Evolutionary conservation across 1,140 invertebrate genomes (phyloP), one percentile per base, ranked within the genome.

Genomic region (Xylocopa sonorina): DNA sequence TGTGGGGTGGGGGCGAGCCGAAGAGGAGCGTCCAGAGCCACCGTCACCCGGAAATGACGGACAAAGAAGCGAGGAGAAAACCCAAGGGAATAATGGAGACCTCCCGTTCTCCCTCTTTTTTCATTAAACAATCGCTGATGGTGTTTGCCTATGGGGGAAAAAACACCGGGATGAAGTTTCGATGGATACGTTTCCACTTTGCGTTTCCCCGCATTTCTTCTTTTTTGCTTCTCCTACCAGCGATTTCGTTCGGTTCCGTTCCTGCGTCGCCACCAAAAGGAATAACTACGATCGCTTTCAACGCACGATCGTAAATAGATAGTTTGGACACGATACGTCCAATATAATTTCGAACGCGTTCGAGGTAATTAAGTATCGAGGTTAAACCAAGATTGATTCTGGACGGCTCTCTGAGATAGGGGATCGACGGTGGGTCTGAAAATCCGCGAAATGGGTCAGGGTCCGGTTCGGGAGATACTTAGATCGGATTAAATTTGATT

Each of bases 351-450:
- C 6, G 60, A 18, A 16, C 18, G 5, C 10, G 21, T 32, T 48
- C 34, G 16, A 24, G 6, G 27, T 27, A 29, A 58, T 48, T 73
- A 50, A 46, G 16, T 63, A 74, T 74, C 41, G 51, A 9, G 72
- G 58, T 63, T 74, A 63, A 74, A 63, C 63, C 32, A 74, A 74
- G 58, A 63, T 74, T 51, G 58, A 63, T 58, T 63, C 51, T 63
- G 72, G 63, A 58, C 48, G 29, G 51, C 24, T 38, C 72, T 53
- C 72, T 53, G 29, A 74, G n/a, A 63, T 27, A 43, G 14, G n/a
- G 24, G n/a, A 50, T 43, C 32, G 21, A 14, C 18, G 51, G 18
- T 38, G 68, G 58, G 24, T 38, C 12, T 10, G 24, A 29, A 29
- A 72, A n/a, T n/a, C n/a, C 24, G 21, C 32, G 7, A 72, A 71